phyloP scores from a whole-genome alignment of 2,113 vertebrate genomes.

The Andinoacara biseriatus region DNA sequence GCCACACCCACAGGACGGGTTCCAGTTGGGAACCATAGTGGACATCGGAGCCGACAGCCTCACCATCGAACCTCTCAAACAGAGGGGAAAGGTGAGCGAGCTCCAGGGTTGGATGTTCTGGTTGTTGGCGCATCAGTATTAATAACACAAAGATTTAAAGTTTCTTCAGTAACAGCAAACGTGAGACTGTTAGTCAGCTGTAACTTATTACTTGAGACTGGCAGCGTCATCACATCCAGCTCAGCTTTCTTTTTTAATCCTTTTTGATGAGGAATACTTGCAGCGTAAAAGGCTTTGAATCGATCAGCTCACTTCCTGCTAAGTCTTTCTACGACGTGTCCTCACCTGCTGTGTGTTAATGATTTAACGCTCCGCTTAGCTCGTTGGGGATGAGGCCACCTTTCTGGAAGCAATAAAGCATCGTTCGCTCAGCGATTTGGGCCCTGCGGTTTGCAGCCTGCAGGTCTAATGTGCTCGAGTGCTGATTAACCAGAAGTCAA shows the following conservation, averaged over 20 bases:
- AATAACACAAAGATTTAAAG: not conserved
- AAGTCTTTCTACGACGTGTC: not conserved
- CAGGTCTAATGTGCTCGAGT: not conserved
- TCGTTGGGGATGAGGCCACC: not conserved
- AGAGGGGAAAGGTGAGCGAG: constrained; percentile 89
- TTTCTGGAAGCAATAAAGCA: constrained; percentile 13
- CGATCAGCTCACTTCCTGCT: not conserved
- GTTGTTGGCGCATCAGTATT: not conserved
- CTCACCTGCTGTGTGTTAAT: constrained; percentile 1
- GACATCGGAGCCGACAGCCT: constrained; percentile 94
- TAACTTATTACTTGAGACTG: no score
- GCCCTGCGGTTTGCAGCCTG: not conserved
- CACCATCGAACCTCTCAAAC: constrained; percentile 90
- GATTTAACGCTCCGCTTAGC: not conserved
- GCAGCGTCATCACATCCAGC: not conserved
- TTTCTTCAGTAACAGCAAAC: no score
- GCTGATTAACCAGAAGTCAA: constrained; percentile 4
- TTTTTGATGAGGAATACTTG: not conserved
- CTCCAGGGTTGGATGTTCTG: not conserved
- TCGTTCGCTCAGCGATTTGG: not conserved
- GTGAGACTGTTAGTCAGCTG: no score
- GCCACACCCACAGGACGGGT: constrained; percentile 93
- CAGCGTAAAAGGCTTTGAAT: not conserved
- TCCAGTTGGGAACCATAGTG: constrained; percentile 96
- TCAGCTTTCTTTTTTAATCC: not conserved